A percentile compares a stretch with the other conserved stretches of the same genome.
Evolutionary conservation across 2,113 vertebrate species (phyloP).

Genomic region (Australoheros scitulus): DNA sequence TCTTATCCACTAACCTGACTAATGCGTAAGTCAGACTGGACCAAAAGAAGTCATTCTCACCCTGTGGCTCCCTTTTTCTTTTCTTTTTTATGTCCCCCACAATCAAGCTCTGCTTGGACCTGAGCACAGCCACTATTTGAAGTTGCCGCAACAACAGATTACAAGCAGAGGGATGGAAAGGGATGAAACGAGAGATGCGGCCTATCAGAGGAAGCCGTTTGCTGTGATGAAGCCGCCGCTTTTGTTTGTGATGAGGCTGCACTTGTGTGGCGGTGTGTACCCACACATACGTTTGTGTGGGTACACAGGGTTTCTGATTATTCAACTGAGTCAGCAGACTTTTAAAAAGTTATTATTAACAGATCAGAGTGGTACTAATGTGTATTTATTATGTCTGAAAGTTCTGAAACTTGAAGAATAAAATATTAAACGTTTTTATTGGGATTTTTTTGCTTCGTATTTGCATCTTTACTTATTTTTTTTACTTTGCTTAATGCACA

Average conservation of each 20-base stretch:
- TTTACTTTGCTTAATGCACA: neutral
- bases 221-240: constrained; percentile 48
- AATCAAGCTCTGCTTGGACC: constrained; percentile 52
- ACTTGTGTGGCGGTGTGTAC: constrained; percentile 35
- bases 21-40: constrained; percentile 3
- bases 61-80: neutral
- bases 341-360: constrained; percentile 21
- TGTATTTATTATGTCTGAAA: constrained; percentile 29
- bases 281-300: constrained; percentile 34
- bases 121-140: constrained; percentile 58
- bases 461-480: neutral
- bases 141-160: constrained; percentile 42
- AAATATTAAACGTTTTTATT: constrained; percentile 13
- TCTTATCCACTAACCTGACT: neutral
- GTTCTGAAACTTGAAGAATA: constrained; percentile 36
- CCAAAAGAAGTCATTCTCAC: constrained; percentile 21
- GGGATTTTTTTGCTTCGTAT: neutral
- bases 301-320: constrained; percentile 44
- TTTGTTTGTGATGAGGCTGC: constrained; percentile 46
- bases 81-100: neutral
- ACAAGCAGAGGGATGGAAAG: constrained; percentile 34
- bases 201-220: constrained; percentile 49
- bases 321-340: constrained; percentile 14
- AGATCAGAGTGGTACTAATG: constrained; percentile 5
- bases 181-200: constrained; percentile 56